Percentiles rank a stretch among this genome's conserved stretches.
phyloP scores from a whole-genome alignment of 2,113 vertebrate species.

The Columbina picui region DNA sequence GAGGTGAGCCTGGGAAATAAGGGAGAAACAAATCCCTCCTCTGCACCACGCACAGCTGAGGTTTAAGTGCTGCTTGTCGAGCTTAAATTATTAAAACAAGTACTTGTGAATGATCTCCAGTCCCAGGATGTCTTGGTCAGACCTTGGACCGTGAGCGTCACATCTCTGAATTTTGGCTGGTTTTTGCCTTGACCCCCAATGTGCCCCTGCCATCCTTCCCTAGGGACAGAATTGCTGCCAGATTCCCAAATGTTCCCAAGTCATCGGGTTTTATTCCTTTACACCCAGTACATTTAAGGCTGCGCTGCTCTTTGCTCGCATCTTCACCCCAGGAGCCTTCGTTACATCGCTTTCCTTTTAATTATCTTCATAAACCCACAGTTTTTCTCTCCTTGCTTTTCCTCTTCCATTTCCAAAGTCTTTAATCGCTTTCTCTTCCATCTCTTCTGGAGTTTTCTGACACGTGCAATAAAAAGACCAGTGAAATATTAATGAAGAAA shows the following conservation, averaged over 20 bases:
- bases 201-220: neutral
- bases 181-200: neutral
- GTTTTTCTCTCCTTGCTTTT: neutral
- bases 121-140: neutral
- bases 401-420: neutral
- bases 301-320: neutral
- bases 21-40: neutral
- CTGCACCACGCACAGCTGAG: neutral
- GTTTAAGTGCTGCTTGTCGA: neutral
- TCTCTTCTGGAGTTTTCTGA: neutral
- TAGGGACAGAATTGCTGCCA: neutral
- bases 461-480: neutral
- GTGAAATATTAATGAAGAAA: neutral
- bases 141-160: neutral
- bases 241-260: neutral
- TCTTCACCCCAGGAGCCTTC: neutral
- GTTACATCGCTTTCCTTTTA: neutral
- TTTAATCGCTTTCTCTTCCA: neutral
- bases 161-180: neutral
- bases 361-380: neutral
- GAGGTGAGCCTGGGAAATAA: neutral
- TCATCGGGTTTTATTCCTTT: neutral
- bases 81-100: neutral
- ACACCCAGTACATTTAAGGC: accelerated
- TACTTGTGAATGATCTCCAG: neutral